Evolutionary conservation across 2,888 invertebrate species (phyloP).

Genomic region (Gisinianus flammeolus): DNA sequence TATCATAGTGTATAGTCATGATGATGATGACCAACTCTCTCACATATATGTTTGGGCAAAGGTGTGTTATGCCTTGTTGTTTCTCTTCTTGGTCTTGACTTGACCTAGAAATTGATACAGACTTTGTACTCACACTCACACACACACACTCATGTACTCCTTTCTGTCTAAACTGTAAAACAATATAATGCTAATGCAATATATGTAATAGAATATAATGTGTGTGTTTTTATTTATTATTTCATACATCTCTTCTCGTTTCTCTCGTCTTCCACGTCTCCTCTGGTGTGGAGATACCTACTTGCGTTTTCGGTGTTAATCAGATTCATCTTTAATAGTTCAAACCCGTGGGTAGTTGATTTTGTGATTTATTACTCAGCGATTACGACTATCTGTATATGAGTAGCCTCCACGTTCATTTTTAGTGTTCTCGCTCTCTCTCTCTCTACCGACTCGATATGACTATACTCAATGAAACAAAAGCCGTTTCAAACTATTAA

Average conservation of each 20-base stretch:
- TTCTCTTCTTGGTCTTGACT: background rate
- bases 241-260: background rate
- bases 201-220: background rate
- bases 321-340: background rate
- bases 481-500: background rate
- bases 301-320: slow-evolving; percentile 7
- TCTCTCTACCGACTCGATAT: background rate
- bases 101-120: slow-evolving; percentile 15
- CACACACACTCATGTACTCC: background rate
- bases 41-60: background rate
- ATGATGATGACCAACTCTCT: background rate
- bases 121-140: background rate
- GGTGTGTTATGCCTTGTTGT: background rate
- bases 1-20: background rate
- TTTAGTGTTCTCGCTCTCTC: background rate
- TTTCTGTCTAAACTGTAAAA: background rate
- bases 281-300: background rate
- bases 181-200: background rate
- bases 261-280: background rate
- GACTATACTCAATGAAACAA: background rate
- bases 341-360: slow-evolving; percentile 9
- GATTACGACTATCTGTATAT: background rate
- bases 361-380: background rate
- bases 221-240: background rate
- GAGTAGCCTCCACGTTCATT: background rate